A percentile compares a stretch with the other conserved stretches of the same genome.
Evolutionary conservation across 2,888 invertebrate genomes (phyloP).

Genomic region (Sicus ferrugineus): DNA sequence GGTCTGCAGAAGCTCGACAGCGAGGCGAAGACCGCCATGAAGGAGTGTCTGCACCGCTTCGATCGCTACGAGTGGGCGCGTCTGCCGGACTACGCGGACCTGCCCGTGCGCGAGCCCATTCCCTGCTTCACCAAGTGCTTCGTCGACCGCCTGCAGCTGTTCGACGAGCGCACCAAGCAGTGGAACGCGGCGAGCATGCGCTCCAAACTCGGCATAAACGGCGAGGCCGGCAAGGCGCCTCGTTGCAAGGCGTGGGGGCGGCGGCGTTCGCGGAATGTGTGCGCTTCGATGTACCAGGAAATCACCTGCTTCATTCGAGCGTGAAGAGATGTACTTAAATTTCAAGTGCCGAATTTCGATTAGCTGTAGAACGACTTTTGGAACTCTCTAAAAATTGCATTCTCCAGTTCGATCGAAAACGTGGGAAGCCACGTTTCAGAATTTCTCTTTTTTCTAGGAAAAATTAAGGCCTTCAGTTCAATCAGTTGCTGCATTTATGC

Average conservation of each 20-base stretch:
- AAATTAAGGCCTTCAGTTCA: no score
- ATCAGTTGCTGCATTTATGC: no score
- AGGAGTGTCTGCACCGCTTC: slow-evolving; percentile 50
- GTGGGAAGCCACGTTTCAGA: no score
- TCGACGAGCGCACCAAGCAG: slow-evolving; percentile 46
- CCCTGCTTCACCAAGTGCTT: slow-evolving; percentile 57
- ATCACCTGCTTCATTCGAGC: slow-evolving; percentile 53
- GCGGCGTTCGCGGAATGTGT: slow-evolving; percentile 41
- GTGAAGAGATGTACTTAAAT: no score
- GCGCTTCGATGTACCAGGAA: slow-evolving; percentile 49
- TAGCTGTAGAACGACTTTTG: no score
- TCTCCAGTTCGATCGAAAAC: no score
- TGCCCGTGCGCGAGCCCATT: slow-evolving; percentile 53
- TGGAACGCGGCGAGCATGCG: slow-evolving; percentile 51
- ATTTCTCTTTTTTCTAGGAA: no score
- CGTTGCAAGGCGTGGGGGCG: slow-evolving; percentile 44
- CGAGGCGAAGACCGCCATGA: slow-evolving; percentile 53
- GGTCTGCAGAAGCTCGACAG: slow-evolving; percentile 46
- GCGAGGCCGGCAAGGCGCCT: slow-evolving; percentile 32
- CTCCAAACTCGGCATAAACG: slow-evolving; percentile 48
- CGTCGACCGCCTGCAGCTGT: slow-evolving; percentile 49
- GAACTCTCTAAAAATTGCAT: no score
- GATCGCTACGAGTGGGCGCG: slow-evolving; percentile 50
- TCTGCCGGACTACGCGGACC: slow-evolving; percentile 44
- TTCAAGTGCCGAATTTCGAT: no score